These are phyloP conservation scores for Lumbricus terrestris DNA, from an alignment of 2,888 invertebrate species.

Conservation along the genomic window DNA sequence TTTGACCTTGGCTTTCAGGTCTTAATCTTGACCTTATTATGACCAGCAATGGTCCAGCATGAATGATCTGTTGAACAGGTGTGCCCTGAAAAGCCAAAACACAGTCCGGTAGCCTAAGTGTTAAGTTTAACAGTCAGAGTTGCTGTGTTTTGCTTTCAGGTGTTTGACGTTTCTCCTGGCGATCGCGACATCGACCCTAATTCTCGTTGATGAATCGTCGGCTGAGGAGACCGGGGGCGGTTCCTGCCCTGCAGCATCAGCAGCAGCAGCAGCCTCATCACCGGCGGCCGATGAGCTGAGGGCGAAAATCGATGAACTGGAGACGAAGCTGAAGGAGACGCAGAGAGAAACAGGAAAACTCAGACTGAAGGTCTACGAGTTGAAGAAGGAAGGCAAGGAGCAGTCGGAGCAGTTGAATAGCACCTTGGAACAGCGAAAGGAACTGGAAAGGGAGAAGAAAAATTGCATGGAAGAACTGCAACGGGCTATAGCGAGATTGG, in stretches of 20 bases:
- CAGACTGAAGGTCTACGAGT: neutral
- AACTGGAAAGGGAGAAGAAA: neutral
- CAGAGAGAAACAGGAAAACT: neutral
- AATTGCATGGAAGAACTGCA: neutral
- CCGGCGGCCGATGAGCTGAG: neutral
- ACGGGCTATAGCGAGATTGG: neutral
- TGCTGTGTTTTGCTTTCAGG: no score
- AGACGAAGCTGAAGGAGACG: neutral
- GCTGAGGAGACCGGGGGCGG: neutral
- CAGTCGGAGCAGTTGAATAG: neutral
- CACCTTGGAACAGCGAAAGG: neutral
- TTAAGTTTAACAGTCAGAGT: no score
- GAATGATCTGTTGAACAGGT: no score
- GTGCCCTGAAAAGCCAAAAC: no score
- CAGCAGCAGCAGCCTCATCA: neutral
- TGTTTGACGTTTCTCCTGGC: neutral
- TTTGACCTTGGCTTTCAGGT: no score
- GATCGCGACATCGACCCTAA: neutral
- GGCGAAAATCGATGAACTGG: neutral
- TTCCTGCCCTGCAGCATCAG: no score
- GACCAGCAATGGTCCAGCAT: no score
- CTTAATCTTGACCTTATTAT: no score
- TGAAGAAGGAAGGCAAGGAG: neutral
- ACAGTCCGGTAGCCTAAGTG: no score
- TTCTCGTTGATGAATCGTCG: neutral